Evolutionary conservation across 2,888 invertebrate species (phyloP), one percentile per base, ranked within the genome.

Genomic region (Orthonevra nobilis): DNA sequence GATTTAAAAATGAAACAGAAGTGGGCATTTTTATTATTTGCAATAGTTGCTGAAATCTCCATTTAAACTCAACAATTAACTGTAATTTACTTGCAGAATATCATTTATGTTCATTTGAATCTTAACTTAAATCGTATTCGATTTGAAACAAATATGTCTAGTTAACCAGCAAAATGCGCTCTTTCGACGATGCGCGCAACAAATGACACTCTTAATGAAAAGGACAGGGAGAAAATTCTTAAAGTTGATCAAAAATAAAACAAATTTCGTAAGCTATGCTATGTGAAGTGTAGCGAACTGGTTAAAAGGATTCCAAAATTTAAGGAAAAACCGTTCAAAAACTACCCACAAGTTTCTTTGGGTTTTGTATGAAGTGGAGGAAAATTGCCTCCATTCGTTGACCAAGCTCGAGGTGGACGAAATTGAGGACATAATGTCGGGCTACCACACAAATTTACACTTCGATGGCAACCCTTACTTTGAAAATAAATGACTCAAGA

Each of bases 391-490:
- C 50, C 92, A 93, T 84, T 92, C 92, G 83, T 88, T 95, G 82
- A 91, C 90, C 42, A 93, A 93, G 87, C 86, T 95, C 75, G 94
- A 96, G 88, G 94, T 96, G 9, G 94, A 95, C 86, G 95, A 96
- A 86, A 95, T 94, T 85, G 96, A 96, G 84, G 95, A 96, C 86
- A 95, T 95, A 79, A 95, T 95, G 88, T 94, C 94, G 17, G 96
- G 96, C 2, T 96, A 94, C 89, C 91, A 92, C 85, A 93, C 95
- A 84, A 92, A 93, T 86, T 93, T 95, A 86, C 90, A 92, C 84
- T 96, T 96, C 85, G 93, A 94, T 83, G 92, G 93, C 83, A 96
- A 96, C 89, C 94, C 94, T 17, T 96, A 93, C 87, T 96, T 96
- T 88, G 93, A 94, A 84, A 96, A 96, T 88, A 91, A 92, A 72